These are phyloP conservation scores for Lycophotia porphyrea DNA, from an alignment of 2,888 invertebrate genomes.

Conservation along the genomic window DNA sequence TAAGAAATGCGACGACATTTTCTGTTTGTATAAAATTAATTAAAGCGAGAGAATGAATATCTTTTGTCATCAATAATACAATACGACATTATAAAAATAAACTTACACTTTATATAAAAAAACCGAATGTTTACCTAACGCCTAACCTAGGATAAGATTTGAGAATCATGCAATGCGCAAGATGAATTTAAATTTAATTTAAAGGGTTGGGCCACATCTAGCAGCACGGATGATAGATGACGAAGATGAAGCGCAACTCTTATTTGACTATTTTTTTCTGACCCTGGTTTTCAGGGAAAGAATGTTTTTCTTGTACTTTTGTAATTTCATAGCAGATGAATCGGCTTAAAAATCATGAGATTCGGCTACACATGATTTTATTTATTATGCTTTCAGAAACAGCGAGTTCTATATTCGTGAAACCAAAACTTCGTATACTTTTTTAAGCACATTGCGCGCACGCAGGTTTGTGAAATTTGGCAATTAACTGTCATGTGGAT, in stretches of 20 bases:
- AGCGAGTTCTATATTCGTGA: background rate
- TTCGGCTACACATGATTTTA: background rate
- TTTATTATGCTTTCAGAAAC: background rate
- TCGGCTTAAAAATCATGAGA: background rate
- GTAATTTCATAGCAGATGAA: too few relatives aligned
- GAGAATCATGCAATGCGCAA: background rate
- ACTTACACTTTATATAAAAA: conserved; percentile 1
- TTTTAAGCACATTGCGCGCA: background rate
- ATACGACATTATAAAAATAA: conserved; percentile 31
- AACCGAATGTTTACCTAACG: conserved; percentile 5
- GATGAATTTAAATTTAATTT: too few relatives aligned
- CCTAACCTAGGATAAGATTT: background rate
- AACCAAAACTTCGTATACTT: background rate
- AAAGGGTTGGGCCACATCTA: too few relatives aligned
- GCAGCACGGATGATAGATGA: too few relatives aligned
- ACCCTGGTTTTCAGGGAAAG: too few relatives aligned
- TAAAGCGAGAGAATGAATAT: conserved; percentile 37
- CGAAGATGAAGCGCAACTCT: too few relatives aligned
- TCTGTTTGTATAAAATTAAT: conserved; percentile 29
- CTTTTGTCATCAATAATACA: conserved; percentile 19
- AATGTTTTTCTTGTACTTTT: too few relatives aligned
- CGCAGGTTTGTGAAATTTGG: background rate
- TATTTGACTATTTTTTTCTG: too few relatives aligned
- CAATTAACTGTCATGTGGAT: background rate
- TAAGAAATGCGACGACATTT: conserved; percentile 24